Conservation (phyloP, 2,797 vertebrate species). For the Masticophis lateralis region DNA sequence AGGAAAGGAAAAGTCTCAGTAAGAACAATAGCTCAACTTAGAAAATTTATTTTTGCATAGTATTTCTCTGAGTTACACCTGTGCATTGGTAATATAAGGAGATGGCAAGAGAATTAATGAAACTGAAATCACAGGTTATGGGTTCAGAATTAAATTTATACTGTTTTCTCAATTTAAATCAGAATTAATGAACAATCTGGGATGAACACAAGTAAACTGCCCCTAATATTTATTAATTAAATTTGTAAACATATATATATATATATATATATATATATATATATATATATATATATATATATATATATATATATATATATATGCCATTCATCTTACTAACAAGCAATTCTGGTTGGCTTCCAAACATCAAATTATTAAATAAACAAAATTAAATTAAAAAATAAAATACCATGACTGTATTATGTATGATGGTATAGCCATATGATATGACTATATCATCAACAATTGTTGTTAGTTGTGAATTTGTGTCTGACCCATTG, state of each 20-base stretch:
- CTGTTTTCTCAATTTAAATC: neutral
- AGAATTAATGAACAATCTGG: neutral
- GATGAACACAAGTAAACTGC: neutral
- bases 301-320: no score
- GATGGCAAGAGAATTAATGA: neutral
- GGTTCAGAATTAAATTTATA: neutral
- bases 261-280: no score
- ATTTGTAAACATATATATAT: no score
- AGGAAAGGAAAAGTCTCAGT: neutral
- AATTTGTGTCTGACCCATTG: no score
- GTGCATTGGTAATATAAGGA: neutral
- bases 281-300: no score
- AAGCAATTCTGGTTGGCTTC: no score
- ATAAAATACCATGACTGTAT: neutral
- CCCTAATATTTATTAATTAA: no score
- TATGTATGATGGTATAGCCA: no score
- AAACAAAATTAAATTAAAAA: neutral
- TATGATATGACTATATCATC: no score
- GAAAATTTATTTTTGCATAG: neutral
- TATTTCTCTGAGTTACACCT: neutral
- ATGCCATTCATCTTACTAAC: no score
- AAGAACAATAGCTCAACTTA: neutral
- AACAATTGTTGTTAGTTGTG: neutral
- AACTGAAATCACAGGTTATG: neutral
- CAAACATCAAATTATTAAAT: neutral